Conservation (phyloP, 2,797 vertebrate genomes). For the Pipistrellus pipistrellus region DNA sequence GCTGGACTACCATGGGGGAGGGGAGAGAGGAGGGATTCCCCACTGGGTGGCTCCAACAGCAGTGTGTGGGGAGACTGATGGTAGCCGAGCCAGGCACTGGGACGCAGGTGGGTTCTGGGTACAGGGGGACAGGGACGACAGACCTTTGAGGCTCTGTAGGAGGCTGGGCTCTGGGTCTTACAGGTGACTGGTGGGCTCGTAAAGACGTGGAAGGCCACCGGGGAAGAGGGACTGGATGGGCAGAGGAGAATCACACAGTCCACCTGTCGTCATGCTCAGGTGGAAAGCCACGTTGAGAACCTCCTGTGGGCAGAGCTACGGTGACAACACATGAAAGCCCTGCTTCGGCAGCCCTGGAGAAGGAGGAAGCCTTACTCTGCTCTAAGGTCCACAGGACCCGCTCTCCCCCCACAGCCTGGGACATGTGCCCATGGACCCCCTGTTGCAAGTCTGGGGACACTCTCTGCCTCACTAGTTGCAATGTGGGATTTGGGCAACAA, state of each 20-base stretch:
- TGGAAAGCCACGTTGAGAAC: neutral
- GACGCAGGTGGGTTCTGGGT: neutral
- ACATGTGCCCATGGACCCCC: neutral
- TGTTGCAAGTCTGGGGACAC: neutral
- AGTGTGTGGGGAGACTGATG: neutral
- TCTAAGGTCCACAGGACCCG: neutral
- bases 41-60: neutral
- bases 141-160: neutral
- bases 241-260: neutral
- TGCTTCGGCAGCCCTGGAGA: neutral
- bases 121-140: neutral
- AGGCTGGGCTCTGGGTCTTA: neutral
- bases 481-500: neutral
- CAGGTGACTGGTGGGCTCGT: fast-evolving
- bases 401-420: fast-evolving
- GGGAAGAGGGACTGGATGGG: neutral
- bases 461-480: neutral
- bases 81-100: neutral
- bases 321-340: neutral
- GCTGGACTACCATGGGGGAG: neutral
- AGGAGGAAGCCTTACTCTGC: neutral
- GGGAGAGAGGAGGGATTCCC: no score
- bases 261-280: neutral
- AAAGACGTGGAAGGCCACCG: neutral
- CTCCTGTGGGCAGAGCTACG: neutral